These are phyloP conservation scores for Microchrysa polita DNA, from an alignment of 2,888 invertebrate genomes.

Conservation along the genomic window DNA sequence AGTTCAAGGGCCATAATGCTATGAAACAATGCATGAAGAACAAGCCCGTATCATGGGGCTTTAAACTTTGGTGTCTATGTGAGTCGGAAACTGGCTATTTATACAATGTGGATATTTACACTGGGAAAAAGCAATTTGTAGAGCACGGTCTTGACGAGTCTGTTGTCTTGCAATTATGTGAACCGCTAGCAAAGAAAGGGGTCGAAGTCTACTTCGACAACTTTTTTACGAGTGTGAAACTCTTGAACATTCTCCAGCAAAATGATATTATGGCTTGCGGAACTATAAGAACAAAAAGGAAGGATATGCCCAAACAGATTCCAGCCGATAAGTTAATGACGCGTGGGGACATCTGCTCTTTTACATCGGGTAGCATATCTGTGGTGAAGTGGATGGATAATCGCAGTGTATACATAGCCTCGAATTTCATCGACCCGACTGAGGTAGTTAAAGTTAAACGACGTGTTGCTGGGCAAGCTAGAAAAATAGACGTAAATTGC, in stretches of 20 bases:
- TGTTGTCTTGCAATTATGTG: too few species aligned
- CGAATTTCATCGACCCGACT: slow-evolving; percentile 1
- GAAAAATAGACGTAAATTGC: slow-evolving; percentile 2
- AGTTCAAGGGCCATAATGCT: slow-evolving; percentile 50
- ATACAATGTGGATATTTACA: slow-evolving; percentile 41
- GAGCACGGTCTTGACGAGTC: not conserved
- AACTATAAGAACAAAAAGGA: not conserved
- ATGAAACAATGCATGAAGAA: slow-evolving; percentile 53
- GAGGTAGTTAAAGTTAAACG: not conserved
- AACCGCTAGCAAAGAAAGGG: too few species aligned
- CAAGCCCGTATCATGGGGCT: slow-evolving; percentile 52
- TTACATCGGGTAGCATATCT: slow-evolving; percentile 10
- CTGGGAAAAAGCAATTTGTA: slow-evolving; percentile 8
- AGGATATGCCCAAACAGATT: not conserved
- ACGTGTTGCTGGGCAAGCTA: too few species aligned
- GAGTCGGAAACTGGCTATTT: slow-evolving; percentile 43
- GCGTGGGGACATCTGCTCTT: not conserved
- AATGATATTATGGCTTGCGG: slow-evolving; percentile 9
- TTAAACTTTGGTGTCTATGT: slow-evolving; percentile 51
- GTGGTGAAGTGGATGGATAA: slow-evolving; percentile 12
- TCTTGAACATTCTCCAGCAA: slow-evolving; percentile 3
- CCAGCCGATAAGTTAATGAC: not conserved
- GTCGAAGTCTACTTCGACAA: slow-evolving; percentile 10
- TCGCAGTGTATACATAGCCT: not conserved
- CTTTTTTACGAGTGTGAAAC: not conserved